Evolutionary conservation across 2,797 vertebrate genomes (phyloP).

Genomic region (Anguilla marmorata): DNA sequence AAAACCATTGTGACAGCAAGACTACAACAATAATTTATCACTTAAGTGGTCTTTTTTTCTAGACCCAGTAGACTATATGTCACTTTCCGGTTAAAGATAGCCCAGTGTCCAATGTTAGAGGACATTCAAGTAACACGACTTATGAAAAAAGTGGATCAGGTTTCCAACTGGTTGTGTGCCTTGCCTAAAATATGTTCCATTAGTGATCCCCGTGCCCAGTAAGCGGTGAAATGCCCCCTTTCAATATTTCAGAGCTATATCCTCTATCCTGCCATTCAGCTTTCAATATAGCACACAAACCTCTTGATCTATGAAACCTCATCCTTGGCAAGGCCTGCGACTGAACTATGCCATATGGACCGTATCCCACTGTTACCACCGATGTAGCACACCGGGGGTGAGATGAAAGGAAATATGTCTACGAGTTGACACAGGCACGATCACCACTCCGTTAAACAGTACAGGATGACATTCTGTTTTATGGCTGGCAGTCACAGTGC

Average conservation of each 20-base stretch:
- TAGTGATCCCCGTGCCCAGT: neutral
- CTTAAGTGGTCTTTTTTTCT: neutral
- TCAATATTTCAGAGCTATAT: neutral
- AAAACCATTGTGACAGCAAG: neutral
- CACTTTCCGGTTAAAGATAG: constrained; percentile 26
- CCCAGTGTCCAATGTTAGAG: constrained; percentile 35
- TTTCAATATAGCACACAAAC: neutral
- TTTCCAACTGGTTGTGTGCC: constrained; percentile 21
- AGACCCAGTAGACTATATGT: constrained; percentile 18
- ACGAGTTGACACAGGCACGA: neutral
- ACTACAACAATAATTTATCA: neutral
- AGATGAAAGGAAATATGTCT: neutral
- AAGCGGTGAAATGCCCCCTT: constrained; percentile 16
- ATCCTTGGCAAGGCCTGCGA: neutral
- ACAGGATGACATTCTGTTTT: neutral
- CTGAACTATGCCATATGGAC: constrained; percentile 6
- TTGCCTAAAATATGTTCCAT: neutral
- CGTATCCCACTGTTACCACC: neutral
- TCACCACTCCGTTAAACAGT: neutral
- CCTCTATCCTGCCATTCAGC: neutral
- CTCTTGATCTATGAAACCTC: neutral
- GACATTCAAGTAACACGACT: constrained; percentile 41
- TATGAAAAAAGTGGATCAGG: constrained; percentile 35
- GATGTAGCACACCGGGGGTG: constrained; percentile 1
- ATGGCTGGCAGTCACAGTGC: neutral